phyloP scores from a whole-genome alignment of 2,113 vertebrate genomes.

The Pimephales promelas region DNA sequence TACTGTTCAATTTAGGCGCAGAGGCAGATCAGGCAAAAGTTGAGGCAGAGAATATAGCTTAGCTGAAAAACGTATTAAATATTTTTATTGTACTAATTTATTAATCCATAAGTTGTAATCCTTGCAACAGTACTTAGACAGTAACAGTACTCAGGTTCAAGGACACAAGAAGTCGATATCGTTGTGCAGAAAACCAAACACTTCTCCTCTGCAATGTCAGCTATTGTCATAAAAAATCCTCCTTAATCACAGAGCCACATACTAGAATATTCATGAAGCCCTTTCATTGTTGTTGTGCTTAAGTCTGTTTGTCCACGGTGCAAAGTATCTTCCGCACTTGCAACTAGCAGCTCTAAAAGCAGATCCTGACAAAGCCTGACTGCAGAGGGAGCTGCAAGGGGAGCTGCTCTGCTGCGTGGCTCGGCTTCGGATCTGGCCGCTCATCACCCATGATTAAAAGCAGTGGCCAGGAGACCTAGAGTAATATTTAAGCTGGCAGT shows the following conservation, averaged over 20 bases:
- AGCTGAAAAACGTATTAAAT: neutral
- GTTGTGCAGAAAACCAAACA: too few species aligned
- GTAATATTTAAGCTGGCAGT: slow-evolving; percentile 29
- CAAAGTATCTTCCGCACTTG: neutral
- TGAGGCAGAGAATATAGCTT: neutral
- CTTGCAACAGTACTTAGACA: neutral
- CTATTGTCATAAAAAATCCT: slow-evolving; percentile 26
- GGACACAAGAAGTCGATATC: too few species aligned
- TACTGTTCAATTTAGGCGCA: neutral
- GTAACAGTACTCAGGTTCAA: neutral
- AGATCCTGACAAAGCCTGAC: neutral
- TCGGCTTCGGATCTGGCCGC: neutral
- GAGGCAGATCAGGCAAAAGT: neutral
- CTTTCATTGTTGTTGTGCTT: slow-evolving; percentile 12
- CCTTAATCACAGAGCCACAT: slow-evolving; percentile 11
- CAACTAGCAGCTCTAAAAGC: slow-evolving; percentile 10
- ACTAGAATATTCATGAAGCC: slow-evolving; percentile 32
- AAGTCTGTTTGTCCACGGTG: neutral
- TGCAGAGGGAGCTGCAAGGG: neutral
- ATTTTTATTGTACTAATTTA: neutral
- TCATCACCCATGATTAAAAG: slow-evolving; percentile 37
- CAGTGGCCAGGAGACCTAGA: slow-evolving; percentile 16
- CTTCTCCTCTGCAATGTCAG: neutral
- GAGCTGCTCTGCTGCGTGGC: neutral
- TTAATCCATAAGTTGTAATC: slow-evolving; percentile 8